A percentile compares a stretch with the other conserved stretches of the same genome.
Evolutionary conservation across 2,888 invertebrate species (phyloP).

Genomic region (Drosophila tripunctata): DNA sequence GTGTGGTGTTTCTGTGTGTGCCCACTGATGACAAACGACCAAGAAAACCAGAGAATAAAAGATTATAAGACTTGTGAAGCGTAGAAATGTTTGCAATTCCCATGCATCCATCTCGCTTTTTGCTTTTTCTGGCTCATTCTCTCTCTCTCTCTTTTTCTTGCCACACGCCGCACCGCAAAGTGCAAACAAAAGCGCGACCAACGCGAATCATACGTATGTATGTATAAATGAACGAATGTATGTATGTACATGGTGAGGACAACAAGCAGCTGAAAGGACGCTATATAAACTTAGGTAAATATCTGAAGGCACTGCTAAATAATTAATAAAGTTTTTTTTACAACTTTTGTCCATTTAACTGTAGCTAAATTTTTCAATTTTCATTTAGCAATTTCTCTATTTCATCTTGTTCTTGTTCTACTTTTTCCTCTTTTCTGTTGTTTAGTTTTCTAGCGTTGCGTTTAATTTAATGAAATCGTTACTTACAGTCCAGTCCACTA

Average conservation of each 20-base stretch:
- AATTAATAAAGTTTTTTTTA: conserved; percentile 41
- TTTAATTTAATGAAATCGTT: conserved; percentile 56
- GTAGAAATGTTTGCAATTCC: conserved; percentile 28
- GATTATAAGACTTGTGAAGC: conserved; percentile 33
- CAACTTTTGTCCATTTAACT: conserved; percentile 24
- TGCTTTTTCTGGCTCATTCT: not conserved
- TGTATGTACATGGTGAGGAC: not conserved
- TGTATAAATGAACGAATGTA: too few relatives aligned
- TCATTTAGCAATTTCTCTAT: conserved; percentile 22
- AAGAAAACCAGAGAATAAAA: conserved; percentile 28
- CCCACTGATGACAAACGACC: conserved; percentile 49
- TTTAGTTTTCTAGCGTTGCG: conserved; percentile 30
- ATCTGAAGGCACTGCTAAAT: conserved; percentile 48
- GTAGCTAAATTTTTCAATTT: conserved; percentile 28
- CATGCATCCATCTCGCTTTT: conserved; percentile 17
- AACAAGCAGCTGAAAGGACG: conserved; percentile 9
- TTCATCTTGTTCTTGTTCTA: not conserved
- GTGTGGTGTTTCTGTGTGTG: conserved; percentile 7
- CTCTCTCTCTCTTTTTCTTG: not conserved
- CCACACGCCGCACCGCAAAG: conserved; percentile 2
- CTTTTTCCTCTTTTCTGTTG: not conserved
- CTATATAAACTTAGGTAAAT: conserved; percentile 23
- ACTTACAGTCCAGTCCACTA: conserved; percentile 1
- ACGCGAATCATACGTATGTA: conserved; percentile 5
- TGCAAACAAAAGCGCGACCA: conserved; percentile 45